These are phyloP conservation scores for Ornithoptera alexandrae DNA, from an alignment of 2,888 invertebrate genomes.

Conservation along the genomic window DNA sequence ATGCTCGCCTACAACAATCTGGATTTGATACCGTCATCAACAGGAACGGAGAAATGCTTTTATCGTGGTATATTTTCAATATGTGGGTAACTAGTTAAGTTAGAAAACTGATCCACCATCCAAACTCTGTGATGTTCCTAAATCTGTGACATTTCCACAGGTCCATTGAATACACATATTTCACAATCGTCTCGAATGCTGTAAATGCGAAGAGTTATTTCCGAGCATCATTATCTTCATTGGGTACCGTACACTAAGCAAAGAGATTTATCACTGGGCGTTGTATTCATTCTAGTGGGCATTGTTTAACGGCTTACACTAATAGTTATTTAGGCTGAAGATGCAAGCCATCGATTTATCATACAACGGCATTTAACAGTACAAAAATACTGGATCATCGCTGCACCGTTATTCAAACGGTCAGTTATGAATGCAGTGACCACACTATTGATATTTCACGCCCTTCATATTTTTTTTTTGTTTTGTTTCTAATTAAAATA, in stretches of 20 bases:
- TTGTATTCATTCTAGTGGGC: slow-evolving; percentile 2
- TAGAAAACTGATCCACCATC: no score
- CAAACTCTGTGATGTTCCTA: no score
- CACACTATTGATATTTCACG: neutral
- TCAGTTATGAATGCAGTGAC: slow-evolving; percentile 35
- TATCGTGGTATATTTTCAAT: no score
- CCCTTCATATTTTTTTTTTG: neutral
- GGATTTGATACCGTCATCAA: no score
- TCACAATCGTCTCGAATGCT: neutral
- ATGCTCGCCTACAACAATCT: no score
- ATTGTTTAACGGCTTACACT: slow-evolving; percentile 24
- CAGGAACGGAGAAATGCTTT: no score
- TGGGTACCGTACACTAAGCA: neutral
- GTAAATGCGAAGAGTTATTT: neutral
- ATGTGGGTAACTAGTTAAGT: no score
- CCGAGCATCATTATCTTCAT: neutral
- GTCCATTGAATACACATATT: neutral
- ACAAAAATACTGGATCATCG: slow-evolving; percentile 54
- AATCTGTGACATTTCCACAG: no score
- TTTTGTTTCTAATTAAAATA: no score
- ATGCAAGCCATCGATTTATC: slow-evolving; percentile 49
- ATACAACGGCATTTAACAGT: slow-evolving; percentile 55
- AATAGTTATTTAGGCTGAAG: slow-evolving; percentile 27
- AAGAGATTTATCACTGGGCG: slow-evolving; percentile 3
- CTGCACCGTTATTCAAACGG: slow-evolving; percentile 54